Percentiles rank a stretch among this genome's conserved stretches.
Evolutionary conservation across 2,797 vertebrate species (phyloP).

Genomic region (Hapalemur alaotrensis): DNA sequence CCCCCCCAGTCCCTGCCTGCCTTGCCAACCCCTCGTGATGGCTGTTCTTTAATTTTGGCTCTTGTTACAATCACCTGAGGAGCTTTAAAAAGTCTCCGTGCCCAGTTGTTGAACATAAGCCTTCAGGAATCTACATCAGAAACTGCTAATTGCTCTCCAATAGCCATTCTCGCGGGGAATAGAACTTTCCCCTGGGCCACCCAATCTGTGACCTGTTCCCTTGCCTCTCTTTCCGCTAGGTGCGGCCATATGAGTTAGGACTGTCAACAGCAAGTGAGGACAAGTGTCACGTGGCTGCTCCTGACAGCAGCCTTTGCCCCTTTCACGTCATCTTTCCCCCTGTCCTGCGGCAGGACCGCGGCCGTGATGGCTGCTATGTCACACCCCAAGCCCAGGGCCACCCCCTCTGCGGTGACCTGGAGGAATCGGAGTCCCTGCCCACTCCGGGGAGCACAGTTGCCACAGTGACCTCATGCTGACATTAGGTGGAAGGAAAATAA

Average conservation of each 20-base stretch:
- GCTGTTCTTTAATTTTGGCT: not conserved
- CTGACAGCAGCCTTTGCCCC: not conserved
- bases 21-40: not conserved
- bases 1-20: not conserved
- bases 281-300: not conserved
- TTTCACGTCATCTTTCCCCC: not conserved
- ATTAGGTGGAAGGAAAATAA: not conserved
- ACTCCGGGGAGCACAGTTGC: not conserved
- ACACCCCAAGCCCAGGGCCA: not conserved
- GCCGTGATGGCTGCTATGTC: accelerated
- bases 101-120: not conserved
- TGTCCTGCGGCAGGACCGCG: not conserved
- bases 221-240: not conserved
- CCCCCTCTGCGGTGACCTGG: not conserved
- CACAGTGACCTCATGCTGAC: not conserved
- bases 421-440: not conserved
- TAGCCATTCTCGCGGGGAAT: not conserved
- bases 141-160: not conserved
- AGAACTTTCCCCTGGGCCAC: not conserved
- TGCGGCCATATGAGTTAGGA: not conserved
- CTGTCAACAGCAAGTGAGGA: not conserved
- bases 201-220: not conserved
- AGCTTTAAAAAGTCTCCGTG: not conserved
- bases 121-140: not conserved
- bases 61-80: not conserved